Percentiles rank a stretch among this genome's conserved stretches.
Conservation (phyloP, 2,113 vertebrate species). For the Lepidothrix coronata region DNA sequence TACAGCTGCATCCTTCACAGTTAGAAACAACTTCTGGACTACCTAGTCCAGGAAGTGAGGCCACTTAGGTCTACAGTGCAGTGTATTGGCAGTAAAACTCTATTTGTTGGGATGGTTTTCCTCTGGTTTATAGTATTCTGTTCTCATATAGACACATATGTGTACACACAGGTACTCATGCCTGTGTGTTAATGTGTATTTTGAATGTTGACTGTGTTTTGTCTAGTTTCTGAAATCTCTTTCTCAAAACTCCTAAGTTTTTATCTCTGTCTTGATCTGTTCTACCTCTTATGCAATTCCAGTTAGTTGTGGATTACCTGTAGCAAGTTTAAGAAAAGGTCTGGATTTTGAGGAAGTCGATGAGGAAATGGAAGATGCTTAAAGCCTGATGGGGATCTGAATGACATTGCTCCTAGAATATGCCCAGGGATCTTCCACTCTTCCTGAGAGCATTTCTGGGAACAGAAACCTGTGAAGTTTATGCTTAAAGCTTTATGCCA, state of each 20-base stretch:
- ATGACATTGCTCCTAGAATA: background rate
- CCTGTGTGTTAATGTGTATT: background rate
- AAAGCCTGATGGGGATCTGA: background rate
- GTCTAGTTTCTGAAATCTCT: background rate
- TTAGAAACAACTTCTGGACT: background rate
- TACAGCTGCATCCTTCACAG: background rate
- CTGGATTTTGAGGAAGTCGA: background rate
- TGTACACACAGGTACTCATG: background rate
- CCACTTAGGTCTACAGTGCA: background rate
- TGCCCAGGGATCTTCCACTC: background rate
- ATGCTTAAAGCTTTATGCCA: background rate
- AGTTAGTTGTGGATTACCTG: background rate
- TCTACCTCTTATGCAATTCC: background rate
- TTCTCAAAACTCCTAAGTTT: background rate
- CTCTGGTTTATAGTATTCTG: background rate
- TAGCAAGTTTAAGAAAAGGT: background rate
- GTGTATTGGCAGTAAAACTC: background rate
- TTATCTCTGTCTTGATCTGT: background rate
- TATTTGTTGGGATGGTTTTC: background rate
- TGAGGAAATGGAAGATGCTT: background rate
- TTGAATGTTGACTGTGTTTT: background rate
- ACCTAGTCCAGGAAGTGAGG: background rate
- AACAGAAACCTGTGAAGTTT: background rate
- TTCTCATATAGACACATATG: background rate
- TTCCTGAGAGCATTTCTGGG: background rate